Base-by-base conservation (phyloP, 2,797 vertebrate genomes). In the Octomys mimax region DNA sequence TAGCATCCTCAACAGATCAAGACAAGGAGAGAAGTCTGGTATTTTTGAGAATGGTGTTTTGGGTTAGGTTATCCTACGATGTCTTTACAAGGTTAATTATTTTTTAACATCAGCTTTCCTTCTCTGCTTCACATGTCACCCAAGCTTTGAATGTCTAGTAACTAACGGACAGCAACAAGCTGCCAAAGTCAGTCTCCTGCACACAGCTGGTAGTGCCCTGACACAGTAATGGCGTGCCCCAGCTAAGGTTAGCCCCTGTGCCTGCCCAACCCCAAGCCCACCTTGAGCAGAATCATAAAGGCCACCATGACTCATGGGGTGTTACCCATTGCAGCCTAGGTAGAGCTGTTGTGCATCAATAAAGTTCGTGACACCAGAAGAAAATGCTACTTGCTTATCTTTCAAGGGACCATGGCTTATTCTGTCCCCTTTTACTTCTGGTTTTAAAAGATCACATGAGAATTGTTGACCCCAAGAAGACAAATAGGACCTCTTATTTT, bases 41-140 rank as follows among this genome's bases (percentile, higher is more conserved):
- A 70, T 95, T 94, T 54, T 16, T 84, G 79, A 91, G 73, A 88
- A 62, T 73, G 33, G 18, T 68, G 39, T 39, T 66, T 11, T 78
- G 33, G 24, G 22, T 79, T 83, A 84, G 22, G 66, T 94, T 89
- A 31, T 89, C 89, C 68, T 22, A 46, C 42, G 70, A 28, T 80
- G 19, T 66, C n/a, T 88, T 94, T 91, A 39, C 52, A 16, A 87
- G 73, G 3, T 80, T 22, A 68, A 21, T 80, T 66, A 31, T 42
- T 54, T 91, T 91, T 90, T 36, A 64, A 21, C 46, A 7, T 80
- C 18, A 11, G 49, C 33, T 85, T 75, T 24, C 31, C 1, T n/a
- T 85, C 54, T 22, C 8, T 39, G 73, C 84, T 59, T 33, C 11
- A 22, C 36, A 13, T 64, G 28, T 57, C 61, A 28, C 77, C 49